Evolutionary conservation across 2,113 vertebrate species (phyloP), one percentile per base, ranked within the genome.

Genomic region (Pelobates fuscus): DNA sequence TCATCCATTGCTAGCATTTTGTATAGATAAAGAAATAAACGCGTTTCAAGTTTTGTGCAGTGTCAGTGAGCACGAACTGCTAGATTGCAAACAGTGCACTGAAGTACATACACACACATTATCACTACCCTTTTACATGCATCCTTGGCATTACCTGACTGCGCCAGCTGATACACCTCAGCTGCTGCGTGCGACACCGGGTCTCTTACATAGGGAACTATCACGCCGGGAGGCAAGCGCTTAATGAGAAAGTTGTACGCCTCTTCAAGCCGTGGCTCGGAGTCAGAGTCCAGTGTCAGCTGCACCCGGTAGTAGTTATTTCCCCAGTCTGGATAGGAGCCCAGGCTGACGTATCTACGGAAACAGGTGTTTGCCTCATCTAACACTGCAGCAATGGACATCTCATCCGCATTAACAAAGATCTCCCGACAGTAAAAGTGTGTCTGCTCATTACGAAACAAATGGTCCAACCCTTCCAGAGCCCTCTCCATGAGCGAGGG

Each of bases 261-360:
- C 55, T 88, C 87, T 65, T 96, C 91, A 84, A 97, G 84, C 3
- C 91, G 84, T 2, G 75, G 82, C 37, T 91, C 84, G 0, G 92
- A 94, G 57, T 96, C 84, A 0, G 95, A 92, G 78, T 98, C 96
- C 86, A 99, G 82, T 0, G 92, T 93, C 83, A 98, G 87, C 80
- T 93, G 90, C 70, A 99, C 96, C 0, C 89, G 87, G 77, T 95
- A 92, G 75, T 98, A 99, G 83, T 99, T 99, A 74, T 87, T 97
- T 66, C 87, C 71, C 96, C 96, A 98, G 83, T 98, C 94, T 0
- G 97, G 97, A 81, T 99, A 99, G 18, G 97, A 99, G 1, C 97
- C 97, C 2, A 98, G 70, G 41, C 87, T 82, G 21, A 96, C 89
- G 0, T 70, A 85, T 1, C 66, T 85, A 0, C 87, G 88, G 88